These are phyloP conservation scores for Ctenoplectra terminalis DNA, from an alignment of 1,140 invertebrate genomes.

Conservation along the genomic window DNA sequence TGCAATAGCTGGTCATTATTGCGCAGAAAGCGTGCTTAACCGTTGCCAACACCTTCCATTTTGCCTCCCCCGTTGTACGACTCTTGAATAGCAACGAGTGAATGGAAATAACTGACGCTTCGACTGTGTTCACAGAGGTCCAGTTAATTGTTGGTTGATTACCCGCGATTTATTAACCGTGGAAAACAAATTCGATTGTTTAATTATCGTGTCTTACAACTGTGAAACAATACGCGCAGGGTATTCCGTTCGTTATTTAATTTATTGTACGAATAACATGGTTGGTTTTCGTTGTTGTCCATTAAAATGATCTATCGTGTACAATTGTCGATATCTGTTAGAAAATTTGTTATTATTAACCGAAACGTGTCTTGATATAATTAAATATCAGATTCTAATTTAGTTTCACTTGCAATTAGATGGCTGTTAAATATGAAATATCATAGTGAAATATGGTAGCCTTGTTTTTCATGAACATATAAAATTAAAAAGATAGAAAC, in stretches of 20 bases:
- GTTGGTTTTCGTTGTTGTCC: background rate
- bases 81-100: conserved; percentile 50
- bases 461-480: too few relatives aligned
- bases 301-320: background rate
- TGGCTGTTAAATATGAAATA: too few relatives aligned
- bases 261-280: background rate
- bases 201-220: conserved; percentile 18
- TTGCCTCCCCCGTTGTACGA: background rate
- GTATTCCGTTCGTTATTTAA: background rate
- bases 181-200: conserved; percentile 27
- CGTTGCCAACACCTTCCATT: conserved; percentile 48
- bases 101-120: conserved; percentile 48
- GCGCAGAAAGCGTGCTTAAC: conserved; percentile 53
- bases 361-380: too few relatives aligned
- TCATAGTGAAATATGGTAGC: too few relatives aligned
- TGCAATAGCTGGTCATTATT: conserved; percentile 55
- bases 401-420: too few relatives aligned
- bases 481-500: too few relatives aligned
- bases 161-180: conserved; percentile 27
- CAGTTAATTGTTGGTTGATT: conserved; percentile 45
- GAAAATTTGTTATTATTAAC: background rate
- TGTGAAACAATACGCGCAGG: background rate
- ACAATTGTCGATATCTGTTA: background rate
- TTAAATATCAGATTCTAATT: too few relatives aligned
- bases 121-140: background rate